A percentile compares a stretch with the other conserved stretches of the same genome.
These are phyloP conservation scores for Crocallis elinguaria DNA, from an alignment of 2,888 invertebrate species.

Conservation along the genomic window DNA sequence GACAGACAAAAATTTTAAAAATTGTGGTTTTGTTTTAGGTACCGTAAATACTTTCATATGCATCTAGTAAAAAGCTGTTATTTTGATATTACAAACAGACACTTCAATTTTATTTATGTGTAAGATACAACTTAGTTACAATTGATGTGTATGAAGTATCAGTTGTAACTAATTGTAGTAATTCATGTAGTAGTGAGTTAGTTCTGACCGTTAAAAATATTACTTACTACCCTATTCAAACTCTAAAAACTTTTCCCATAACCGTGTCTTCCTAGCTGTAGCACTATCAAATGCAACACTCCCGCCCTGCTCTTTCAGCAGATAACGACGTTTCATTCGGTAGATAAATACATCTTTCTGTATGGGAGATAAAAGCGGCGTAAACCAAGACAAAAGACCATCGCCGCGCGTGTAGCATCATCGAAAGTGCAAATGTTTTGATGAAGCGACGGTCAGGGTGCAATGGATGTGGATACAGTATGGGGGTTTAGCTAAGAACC, in stretches of 20 bases:
- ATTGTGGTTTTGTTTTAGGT: too few species aligned
- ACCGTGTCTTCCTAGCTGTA: background rate
- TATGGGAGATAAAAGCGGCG: constrained; percentile 20
- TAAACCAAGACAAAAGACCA: constrained; percentile 19
- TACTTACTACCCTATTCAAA: background rate
- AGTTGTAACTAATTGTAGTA: too few species aligned
- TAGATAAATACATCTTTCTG: too few species aligned
- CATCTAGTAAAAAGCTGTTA: too few species aligned
- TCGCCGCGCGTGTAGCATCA: constrained; percentile 17
- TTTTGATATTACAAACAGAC: too few species aligned
- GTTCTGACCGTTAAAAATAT: too few species aligned
- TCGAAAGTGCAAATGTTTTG: constrained; percentile 35
- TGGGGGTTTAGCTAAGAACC: background rate
- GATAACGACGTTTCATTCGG: constrained; percentile 10
- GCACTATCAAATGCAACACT: background rate
- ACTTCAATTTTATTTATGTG: too few species aligned
- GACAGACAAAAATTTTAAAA: too few species aligned
- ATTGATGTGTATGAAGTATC: too few species aligned
- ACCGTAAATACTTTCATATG: too few species aligned
- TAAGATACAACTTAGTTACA: too few species aligned
- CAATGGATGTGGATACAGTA: background rate
- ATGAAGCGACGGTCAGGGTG: constrained; percentile 31
- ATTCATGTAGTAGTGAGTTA: too few species aligned
- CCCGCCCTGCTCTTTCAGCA: background rate
- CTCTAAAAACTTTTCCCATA: background rate